phyloP scores from a whole-genome alignment of 1,140 invertebrate genomes.

The Pantala flavescens region DNA sequence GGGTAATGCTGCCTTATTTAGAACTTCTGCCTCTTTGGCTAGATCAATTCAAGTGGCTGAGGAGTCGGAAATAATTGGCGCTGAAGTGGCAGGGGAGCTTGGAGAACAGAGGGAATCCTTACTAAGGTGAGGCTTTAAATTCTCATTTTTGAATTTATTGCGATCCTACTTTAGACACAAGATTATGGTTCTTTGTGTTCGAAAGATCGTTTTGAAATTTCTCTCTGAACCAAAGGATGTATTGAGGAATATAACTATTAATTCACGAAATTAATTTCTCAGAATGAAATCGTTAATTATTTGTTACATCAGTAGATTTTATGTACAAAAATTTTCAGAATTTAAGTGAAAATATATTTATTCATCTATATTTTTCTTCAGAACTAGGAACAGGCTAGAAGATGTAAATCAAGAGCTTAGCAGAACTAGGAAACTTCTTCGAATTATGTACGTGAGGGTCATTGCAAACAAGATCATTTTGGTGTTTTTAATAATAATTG shows the following conservation, averaged over 20 bases:
- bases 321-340: no score
- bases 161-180: no score
- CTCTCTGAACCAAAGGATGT: no score
- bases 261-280: no score
- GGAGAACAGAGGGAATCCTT: slow-evolving; percentile 52
- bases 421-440: slow-evolving; percentile 46
- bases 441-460: slow-evolving; percentile 47
- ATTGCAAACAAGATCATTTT: slow-evolving; percentile 58
- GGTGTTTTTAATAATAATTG: slow-evolving; percentile 53
- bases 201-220: no score
- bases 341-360: no score
- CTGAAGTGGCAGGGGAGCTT: slow-evolving; percentile 58
- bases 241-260: no score
- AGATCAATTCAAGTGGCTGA: slow-evolving; percentile 60
- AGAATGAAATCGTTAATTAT: no score
- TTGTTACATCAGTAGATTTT: no score
- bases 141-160: no score
- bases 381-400: slow-evolving; percentile 39
- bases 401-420: slow-evolving; percentile 51
- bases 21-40: slow-evolving; percentile 52
- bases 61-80: slow-evolving; percentile 68
- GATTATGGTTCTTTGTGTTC: no score
- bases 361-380: slow-evolving; percentile 24
- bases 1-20: slow-evolving; percentile 45
- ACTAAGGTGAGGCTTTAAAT: slow-evolving; percentile 31